These are phyloP conservation scores for Phthorimaea operculella DNA, from an alignment of 1,140 invertebrate genomes.

Conservation along the genomic window DNA sequence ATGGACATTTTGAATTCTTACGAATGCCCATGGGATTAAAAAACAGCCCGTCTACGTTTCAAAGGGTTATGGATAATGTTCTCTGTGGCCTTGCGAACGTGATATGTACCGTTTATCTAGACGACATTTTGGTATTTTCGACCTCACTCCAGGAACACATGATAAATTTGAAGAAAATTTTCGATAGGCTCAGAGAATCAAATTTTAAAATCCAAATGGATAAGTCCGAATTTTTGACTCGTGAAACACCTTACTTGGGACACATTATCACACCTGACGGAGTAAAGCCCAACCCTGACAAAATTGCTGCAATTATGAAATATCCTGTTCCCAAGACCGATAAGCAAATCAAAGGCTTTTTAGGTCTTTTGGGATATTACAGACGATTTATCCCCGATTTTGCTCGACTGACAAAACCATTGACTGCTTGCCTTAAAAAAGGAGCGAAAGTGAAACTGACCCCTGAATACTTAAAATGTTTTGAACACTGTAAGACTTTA, in stretches of 20 bases:
- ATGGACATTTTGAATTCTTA: not conserved
- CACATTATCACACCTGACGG: constrained; percentile 13
- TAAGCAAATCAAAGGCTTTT: constrained; percentile 14
- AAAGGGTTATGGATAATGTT: constrained; percentile 31
- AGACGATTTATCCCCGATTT: constrained; percentile 8
- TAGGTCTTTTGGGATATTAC: constrained; percentile 16
- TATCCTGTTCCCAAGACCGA: constrained; percentile 16
- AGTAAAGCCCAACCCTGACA: constrained; percentile 4
- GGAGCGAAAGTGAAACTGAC: not conserved
- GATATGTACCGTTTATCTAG: constrained; percentile 18
- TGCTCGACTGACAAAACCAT: not conserved
- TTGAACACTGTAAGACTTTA: not conserved
- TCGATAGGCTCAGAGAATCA: constrained; percentile 11
- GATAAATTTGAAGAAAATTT: not conserved
- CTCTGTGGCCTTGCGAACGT: constrained; percentile 24
- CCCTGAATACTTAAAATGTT: not conserved
- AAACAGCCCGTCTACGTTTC: constrained; percentile 32
- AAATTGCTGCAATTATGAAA: constrained; percentile 8
- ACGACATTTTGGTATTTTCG: constrained; percentile 16
- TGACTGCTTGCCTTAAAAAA: not conserved
- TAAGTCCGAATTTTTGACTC: constrained; percentile 15
- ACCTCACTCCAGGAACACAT: constrained; percentile 25
- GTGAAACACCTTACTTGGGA: constrained; percentile 48
- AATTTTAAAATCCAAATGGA: constrained; percentile 15
- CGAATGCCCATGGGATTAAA: not conserved